A percentile compares a stretch with the other conserved stretches of the same genome.
phyloP scores from a whole-genome alignment of 92 coral and sea anemone species.

The Muricea muricata region DNA sequence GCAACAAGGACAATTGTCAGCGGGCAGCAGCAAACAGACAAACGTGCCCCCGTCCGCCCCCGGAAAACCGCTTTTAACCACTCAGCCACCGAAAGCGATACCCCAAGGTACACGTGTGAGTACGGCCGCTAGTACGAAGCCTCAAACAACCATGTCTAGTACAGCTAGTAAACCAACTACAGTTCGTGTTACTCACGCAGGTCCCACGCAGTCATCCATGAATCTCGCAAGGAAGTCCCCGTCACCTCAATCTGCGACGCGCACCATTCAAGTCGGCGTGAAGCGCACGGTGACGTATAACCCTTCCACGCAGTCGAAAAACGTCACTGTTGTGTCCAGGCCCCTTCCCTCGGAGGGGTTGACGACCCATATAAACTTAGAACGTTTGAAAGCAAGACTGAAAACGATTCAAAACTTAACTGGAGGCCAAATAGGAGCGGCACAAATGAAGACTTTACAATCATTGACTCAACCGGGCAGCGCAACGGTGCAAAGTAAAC shows the following conservation, averaged over 20 bases:
- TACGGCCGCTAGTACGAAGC: background rate
- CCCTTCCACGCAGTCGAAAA: conserved; percentile 2
- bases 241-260: conserved; percentile 17
- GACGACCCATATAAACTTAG: background rate
- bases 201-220: conserved; percentile 8
- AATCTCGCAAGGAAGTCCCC: conserved; percentile 22
- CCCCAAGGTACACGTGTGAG: background rate
- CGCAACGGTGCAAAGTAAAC: background rate
- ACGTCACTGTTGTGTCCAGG: conserved; percentile 26
- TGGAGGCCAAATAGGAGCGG: background rate
- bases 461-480: background rate
- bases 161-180: background rate
- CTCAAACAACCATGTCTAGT: conserved; percentile 12
- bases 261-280: conserved; percentile 43
- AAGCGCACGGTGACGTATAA: conserved; percentile 36
- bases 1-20: conserved; percentile 32
- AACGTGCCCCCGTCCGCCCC: background rate
- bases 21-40: background rate
- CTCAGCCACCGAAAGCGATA: background rate
- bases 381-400: background rate
- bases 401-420: background rate
- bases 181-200: background rate
- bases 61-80: background rate
- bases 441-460: background rate
- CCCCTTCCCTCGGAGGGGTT: background rate